Conservation (phyloP, 2,113 vertebrate species). For the Scalopus aquaticus region DNA sequence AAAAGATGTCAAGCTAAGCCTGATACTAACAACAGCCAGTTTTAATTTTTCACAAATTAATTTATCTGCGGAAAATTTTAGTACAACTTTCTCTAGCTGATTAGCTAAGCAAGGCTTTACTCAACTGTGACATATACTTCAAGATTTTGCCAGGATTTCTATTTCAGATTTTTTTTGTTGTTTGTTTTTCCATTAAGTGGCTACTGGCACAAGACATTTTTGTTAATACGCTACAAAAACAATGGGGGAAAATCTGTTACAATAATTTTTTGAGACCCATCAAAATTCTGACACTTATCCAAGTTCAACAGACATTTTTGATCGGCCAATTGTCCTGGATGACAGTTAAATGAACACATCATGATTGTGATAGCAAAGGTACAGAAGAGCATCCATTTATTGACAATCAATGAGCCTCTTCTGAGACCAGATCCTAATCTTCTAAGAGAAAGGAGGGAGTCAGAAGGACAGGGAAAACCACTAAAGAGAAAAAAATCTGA, state of each 20-base stretch:
- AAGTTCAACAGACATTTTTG: constrained; percentile 38
- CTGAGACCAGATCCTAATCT: neutral
- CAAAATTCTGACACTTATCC: constrained; percentile 17
- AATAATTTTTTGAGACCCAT: constrained; percentile 19
- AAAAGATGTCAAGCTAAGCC: neutral
- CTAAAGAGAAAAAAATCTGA: neutral
- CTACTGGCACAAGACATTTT: neutral
- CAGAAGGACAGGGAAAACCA: neutral
- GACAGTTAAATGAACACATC: neutral
- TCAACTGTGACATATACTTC: neutral
- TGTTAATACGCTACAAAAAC: neutral
- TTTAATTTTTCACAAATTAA: constrained; percentile 8
- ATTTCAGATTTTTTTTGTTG: neutral
- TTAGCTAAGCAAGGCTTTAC: constrained; percentile 20
- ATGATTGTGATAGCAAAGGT: neutral
- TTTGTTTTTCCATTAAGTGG: neutral
- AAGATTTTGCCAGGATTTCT: neutral
- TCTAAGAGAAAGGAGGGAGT: neutral
- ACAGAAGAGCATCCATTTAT: neutral
- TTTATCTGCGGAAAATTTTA: neutral
- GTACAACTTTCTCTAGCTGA: constrained; percentile 7
- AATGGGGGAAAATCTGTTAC: neutral
- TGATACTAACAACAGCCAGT: neutral
- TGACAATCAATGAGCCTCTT: neutral
- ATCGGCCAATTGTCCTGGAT: neutral